Evolutionary conservation across 1,140 invertebrate species (phyloP).

Genomic region (Physella acuta): DNA sequence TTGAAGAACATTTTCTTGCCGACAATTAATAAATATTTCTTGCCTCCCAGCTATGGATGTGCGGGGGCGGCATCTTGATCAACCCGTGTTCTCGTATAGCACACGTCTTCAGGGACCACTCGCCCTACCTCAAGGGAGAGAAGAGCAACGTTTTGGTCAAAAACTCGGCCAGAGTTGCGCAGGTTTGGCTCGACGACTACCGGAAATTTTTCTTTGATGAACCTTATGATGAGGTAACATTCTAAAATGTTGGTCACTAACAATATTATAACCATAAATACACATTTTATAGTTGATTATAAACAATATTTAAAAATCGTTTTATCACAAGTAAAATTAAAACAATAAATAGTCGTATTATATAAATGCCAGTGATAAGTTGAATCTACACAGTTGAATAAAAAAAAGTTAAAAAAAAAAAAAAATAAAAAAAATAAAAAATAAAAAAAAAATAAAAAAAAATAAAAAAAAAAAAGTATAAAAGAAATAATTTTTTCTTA

Average conservation of each 20-base stretch:
- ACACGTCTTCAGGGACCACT: slow-evolving; percentile 96
- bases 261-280: not conserved
- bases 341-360: not conserved
- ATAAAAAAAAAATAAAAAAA: too few relatives aligned
- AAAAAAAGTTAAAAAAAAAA: too few relatives aligned
- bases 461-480: too few relatives aligned
- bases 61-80: slow-evolving; percentile 92
- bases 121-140: slow-evolving; percentile 71
- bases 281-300: not conserved
- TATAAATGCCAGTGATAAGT: too few relatives aligned
- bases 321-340: not conserved
- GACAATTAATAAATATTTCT: too few relatives aligned
- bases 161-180: slow-evolving; percentile 60
- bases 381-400: too few relatives aligned
- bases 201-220: slow-evolving; percentile 81
- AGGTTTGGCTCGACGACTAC: slow-evolving; percentile 86
- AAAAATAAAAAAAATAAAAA: too few relatives aligned
- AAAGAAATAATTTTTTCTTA: too few relatives aligned
- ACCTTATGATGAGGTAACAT: slow-evolving; percentile 83
- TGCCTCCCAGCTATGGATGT: slow-evolving; percentile 96
- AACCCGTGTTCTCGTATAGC: slow-evolving; percentile 96
- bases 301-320: not conserved
- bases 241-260: not conserved
- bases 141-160: slow-evolving; percentile 42
- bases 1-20: too few relatives aligned